Base-by-base conservation (phyloP, 1,140 invertebrate genomes). In the Lerema accius region DNA sequence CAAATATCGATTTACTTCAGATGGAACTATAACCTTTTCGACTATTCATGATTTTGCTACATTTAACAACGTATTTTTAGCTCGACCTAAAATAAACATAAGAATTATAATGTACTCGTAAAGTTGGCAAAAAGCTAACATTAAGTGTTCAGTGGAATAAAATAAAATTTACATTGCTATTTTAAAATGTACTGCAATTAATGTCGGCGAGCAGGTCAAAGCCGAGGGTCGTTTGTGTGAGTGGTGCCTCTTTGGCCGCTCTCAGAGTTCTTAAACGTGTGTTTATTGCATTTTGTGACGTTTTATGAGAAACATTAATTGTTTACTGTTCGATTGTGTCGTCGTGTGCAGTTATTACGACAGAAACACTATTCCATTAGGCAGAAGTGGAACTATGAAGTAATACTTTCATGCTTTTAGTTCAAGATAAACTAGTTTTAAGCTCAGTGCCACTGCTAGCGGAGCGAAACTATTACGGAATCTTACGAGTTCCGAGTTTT, bases 111-210 rank as follows among this genome's bases (percentile, higher is more conserved):
- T 48, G 17, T 0, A 43, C 1, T 6, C 26, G 19, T 48, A 26
- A 26, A 48, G 11, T 14, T 13, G 23, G 19, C 23, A 13, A 26
- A 26, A 48, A 11, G 19, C n/a, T 14, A 13, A 26, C 45, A 23
- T 11, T 17, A n/a, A 48, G 11, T 11, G 23, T 48, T 6, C 2
- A 48, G n/a, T 13, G 16, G 26, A 48, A 48, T 26, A 28, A 48
- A 48, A 13, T 28, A 32, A 32, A 32, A 32, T 32, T 32, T 32
- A 32, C 28, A 48, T 48, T 48, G n/a, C 4, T 32, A 32, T 48
- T 48, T 48, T n/a, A 48, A 48, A 48, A 48, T 48, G 45, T 28
- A 14, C 45, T 26, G 45, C 45, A 48, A 48, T 48, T 48, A 48
- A 48, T 26, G n/a, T 48, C 45, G 28, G 28, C 3, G 3, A 48